Evolutionary conservation across 2,113 vertebrate genomes (phyloP).

Genomic region (Polypterus bichir): DNA sequence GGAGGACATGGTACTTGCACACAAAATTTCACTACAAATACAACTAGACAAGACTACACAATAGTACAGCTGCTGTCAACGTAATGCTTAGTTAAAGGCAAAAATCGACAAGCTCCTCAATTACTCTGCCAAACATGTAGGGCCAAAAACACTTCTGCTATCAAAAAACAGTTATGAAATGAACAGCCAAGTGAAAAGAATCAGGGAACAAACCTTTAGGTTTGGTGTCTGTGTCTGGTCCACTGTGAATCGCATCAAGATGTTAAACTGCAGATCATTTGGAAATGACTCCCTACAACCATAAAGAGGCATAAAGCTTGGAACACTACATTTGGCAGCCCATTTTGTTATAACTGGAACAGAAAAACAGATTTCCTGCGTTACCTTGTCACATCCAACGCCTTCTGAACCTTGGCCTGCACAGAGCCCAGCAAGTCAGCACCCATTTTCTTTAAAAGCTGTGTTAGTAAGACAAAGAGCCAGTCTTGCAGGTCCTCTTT

Average conservation of each 20-base stretch:
- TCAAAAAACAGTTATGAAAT: too few relatives aligned
- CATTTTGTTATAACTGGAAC: background rate
- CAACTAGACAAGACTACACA: too few relatives aligned
- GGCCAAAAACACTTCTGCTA: too few relatives aligned
- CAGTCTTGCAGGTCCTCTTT: constrained; percentile 94
- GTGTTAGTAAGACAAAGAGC: constrained; percentile 86
- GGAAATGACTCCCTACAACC: constrained; percentile 81
- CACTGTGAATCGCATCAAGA: constrained; percentile 96
- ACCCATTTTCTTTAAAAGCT: constrained; percentile 95
- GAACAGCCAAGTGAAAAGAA: too few relatives aligned
- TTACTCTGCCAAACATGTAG: too few relatives aligned
- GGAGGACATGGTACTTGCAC: too few relatives aligned
- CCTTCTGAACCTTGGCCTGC: constrained; percentile 92
- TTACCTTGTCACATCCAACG: constrained; percentile 88
- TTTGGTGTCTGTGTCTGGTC: constrained; percentile 96
- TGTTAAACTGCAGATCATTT: constrained; percentile 91
- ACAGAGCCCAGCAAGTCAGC: constrained; percentile 93
- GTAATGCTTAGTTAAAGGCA: too few relatives aligned
- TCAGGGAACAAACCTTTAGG: constrained; percentile 63
- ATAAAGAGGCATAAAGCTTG: constrained; percentile 7
- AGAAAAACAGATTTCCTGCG: background rate
- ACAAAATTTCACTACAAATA: too few relatives aligned
- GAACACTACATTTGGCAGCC: background rate
- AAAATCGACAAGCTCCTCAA: too few relatives aligned
- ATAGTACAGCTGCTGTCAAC: too few relatives aligned